Percentiles rank a stretch among this genome's conserved stretches.
Conservation (phyloP, 2,888 invertebrate genomes). For the Malthinus flaveolus region DNA sequence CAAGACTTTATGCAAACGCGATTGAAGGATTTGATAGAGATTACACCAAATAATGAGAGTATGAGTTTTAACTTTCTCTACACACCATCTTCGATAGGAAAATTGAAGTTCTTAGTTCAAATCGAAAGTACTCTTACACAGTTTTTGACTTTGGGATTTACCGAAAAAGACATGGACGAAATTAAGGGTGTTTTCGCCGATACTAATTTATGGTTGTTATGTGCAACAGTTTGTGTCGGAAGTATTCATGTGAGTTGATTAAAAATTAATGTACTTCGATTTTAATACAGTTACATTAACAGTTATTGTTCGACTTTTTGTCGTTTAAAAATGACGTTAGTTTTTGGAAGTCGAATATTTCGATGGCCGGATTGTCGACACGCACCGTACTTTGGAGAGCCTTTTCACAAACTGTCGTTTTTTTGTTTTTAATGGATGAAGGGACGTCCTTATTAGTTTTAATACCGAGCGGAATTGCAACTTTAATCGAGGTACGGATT, state of each 20-base stretch:
- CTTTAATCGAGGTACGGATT: slow-evolving; percentile 79
- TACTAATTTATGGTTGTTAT: slow-evolving; percentile 89
- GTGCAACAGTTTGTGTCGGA: slow-evolving; percentile 87
- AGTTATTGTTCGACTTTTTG: slow-evolving; percentile 94
- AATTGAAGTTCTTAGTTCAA: slow-evolving; percentile 75
- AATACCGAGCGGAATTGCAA: slow-evolving; percentile 83
- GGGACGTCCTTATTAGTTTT: slow-evolving; percentile 88
- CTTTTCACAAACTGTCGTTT: slow-evolving; percentile 88
- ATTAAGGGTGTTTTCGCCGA: slow-evolving; percentile 95
- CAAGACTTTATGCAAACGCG: slow-evolving; percentile 84
- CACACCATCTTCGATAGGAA: slow-evolving; percentile 78
- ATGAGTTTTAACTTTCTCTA: slow-evolving; percentile 73
- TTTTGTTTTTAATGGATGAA: slow-evolving; percentile 90
- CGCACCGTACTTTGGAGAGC: slow-evolving; percentile 92
- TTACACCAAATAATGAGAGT: slow-evolving; percentile 62
- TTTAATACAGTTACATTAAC: slow-evolving; percentile 47
- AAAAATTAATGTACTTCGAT: no score
- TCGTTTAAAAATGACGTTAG: slow-evolving; percentile 97
- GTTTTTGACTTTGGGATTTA: slow-evolving; percentile 79
- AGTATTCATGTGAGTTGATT: slow-evolving; percentile 85
- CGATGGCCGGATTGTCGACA: slow-evolving; percentile 87
- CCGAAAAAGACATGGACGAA: slow-evolving; percentile 93
- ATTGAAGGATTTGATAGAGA: slow-evolving; percentile 71
- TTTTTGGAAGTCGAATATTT: slow-evolving; percentile 87
- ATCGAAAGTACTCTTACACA: slow-evolving; percentile 74